Evolutionary conservation across 2,888 invertebrate genomes (phyloP), one percentile per base, ranked within the genome.

Genomic region (Trachelus troglodyta): DNA sequence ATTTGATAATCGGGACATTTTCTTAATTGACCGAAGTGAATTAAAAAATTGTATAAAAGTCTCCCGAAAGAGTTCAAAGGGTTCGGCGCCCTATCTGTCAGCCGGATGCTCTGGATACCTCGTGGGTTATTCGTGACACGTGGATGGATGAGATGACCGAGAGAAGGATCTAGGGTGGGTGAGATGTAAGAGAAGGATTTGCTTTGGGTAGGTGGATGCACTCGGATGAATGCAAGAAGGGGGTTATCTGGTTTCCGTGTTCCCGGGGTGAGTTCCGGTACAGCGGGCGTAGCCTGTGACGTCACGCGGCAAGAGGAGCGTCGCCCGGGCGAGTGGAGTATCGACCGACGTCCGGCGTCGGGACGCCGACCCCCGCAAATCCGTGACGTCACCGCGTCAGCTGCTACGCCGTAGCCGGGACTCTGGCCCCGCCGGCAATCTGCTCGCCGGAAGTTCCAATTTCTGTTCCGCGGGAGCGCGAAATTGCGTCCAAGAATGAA

Each of bases 381-480:
- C 86, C 82, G 83, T 90, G 89, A 90, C 90, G 90, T 90, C 90
- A 90, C 82, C 87, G 87, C 86, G 89, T 90, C 90, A 90, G 90
- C 89, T 90, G 89, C 89, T 89, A 83, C 86, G 81, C 82, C 81
- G 83, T 79, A 80, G 79, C 81, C 76, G 76, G 77, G 76, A 76
- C 75, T 68, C 35, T 79, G 76, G 78, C 81, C 81, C 81, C 34
- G 30, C n/a, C 73, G 37, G 69, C 77, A 37, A 35, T 69, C 68
- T 74, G 74, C 82, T 79, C 79, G 76, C 77, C 75, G 34, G 37
- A 34, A 76, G 79, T 78, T 75, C 40, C 76, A 69, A 79, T 79
- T 82, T 81, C 80, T 79, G 23, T 35, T 74, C 74, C 74, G 74
- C 34, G 74, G 35, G 35, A 30, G 34, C 12, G 23, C 35, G 74